Base-by-base conservation (phyloP, 1,140 invertebrate genomes). In the Drepana arcuata region DNA sequence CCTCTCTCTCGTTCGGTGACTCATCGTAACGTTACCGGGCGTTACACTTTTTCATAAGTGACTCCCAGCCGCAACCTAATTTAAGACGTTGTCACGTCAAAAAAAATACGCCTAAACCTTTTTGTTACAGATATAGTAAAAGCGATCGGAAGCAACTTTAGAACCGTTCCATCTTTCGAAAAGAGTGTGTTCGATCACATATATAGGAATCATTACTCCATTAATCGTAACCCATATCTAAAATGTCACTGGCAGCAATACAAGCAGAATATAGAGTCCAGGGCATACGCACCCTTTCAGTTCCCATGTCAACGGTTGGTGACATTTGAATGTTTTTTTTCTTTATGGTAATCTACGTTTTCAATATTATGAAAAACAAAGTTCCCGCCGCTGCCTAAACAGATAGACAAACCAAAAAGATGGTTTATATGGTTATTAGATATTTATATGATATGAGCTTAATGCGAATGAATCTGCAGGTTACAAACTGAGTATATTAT, bases 81-180 rank as follows among this genome's bases (percentile, higher is more conserved):
- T n/a, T n/a, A n/a, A n/a, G n/a, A n/a, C n/a, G n/a, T n/a, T n/a
- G n/a, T n/a, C n/a, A n/a, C n/a, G n/a, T n/a, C n/a, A n/a, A n/a
- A n/a, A n/a, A n/a, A n/a, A n/a, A n/a, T n/a, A n/a, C n/a, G n/a
- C n/a, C n/a, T n/a, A n/a, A n/a, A n/a, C n/a, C n/a, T n/a, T n/a
- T n/a, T n/a, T n/a, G n/a, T 40, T 13, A 29, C 33, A 68, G 65
- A 68, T 37, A 52, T 69, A 16, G 55, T 53, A 1, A 54, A 53
- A 31, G 33, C 31, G 5, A 62, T 68, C 7, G 64, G 61, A 2
- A 40, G 29, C 6, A 51, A 68, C 12, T 68, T 50, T 14, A 42
- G 57, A 21, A 60, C 55, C 0, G 11, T 70, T n/a, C 69, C 69
- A 1, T 29, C 53, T 0, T 73, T 66, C 27, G 66, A 68, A 18